phyloP scores from a whole-genome alignment of 2,888 invertebrate genomes.

The Nudaria mundana region DNA sequence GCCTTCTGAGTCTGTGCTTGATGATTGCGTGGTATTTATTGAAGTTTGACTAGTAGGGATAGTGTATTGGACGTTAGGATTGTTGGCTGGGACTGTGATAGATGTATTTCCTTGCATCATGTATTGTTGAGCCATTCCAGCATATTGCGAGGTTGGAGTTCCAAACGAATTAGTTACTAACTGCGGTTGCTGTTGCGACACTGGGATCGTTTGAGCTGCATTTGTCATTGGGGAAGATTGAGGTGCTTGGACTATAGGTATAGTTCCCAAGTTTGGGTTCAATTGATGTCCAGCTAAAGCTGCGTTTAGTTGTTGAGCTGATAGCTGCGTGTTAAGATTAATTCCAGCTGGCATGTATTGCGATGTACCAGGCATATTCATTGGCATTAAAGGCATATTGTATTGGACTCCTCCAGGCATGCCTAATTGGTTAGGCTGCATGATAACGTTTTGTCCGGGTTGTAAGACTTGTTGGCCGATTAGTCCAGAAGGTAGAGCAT shows the following conservation, averaged over 20 bases:
- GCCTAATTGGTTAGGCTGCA: constrained; percentile 72
- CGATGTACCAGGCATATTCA: constrained; percentile 66
- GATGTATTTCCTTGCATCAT: constrained; percentile 63
- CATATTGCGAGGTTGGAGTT: constrained; percentile 65
- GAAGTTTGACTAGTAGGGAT: constrained; percentile 50
- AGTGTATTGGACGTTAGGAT: constrained; percentile 60
- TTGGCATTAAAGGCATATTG: constrained; percentile 68
- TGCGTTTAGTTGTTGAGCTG: constrained; percentile 70
- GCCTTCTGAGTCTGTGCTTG: constrained; percentile 51
- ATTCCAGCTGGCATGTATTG: constrained; percentile 69
- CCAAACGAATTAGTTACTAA: constrained; percentile 59
- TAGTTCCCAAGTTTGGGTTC: constrained; percentile 59
- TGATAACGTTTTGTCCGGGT: constrained; percentile 69
- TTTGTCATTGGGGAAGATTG: constrained; percentile 57
- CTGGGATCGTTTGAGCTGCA: constrained; percentile 47
- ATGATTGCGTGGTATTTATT: constrained; percentile 51
- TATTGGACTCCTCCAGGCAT: constrained; percentile 69
- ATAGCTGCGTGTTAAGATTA: constrained; percentile 67
- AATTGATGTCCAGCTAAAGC: constrained; percentile 67
- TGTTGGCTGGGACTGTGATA: constrained; percentile 52
- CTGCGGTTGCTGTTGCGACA: constrained; percentile 59
- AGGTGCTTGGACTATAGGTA: constrained; percentile 68
- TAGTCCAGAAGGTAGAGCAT: constrained; percentile 54
- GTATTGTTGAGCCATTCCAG: constrained; percentile 61
- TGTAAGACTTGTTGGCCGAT: constrained; percentile 66